These are phyloP conservation scores for Chlorops oryzae DNA, from an alignment of 1,140 invertebrate species.

Conservation along the genomic window DNA sequence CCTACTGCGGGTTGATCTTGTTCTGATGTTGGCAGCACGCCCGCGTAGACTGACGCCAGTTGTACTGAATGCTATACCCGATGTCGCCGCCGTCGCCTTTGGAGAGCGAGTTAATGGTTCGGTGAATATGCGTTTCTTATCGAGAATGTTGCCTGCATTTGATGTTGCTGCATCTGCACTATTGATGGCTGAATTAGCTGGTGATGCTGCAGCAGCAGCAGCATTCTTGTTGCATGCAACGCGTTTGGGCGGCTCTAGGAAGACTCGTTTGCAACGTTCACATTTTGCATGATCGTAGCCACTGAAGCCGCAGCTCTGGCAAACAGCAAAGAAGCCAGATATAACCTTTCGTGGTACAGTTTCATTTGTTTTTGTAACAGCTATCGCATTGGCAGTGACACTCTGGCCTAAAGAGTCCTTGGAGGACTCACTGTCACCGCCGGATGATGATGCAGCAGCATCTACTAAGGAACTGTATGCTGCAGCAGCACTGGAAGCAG, in stretches of 20 bases:
- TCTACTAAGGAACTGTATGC: slow-evolving; percentile 16
- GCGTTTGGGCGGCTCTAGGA: slow-evolving; percentile 55
- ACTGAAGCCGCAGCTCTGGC: slow-evolving; percentile 64
- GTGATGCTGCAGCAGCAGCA: slow-evolving; percentile 25
- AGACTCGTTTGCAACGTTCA: slow-evolving; percentile 56
- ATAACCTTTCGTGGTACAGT: slow-evolving; percentile 56
- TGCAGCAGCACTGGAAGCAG: slow-evolving; percentile 35
- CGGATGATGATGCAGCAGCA: too few relatives aligned
- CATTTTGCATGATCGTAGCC: slow-evolving; percentile 67
- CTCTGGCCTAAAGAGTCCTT: too few relatives aligned
- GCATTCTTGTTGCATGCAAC: slow-evolving; percentile 47
- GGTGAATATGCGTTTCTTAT: too few relatives aligned
- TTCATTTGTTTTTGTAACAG: too few relatives aligned
- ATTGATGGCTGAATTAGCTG: slow-evolving; percentile 44
- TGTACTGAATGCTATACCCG: too few relatives aligned
- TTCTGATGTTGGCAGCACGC: slow-evolving; percentile 22
- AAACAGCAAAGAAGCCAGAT: slow-evolving; percentile 64
- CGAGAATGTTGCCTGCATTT: slow-evolving; percentile 29
- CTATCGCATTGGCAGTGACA: too few relatives aligned
- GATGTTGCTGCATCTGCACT: slow-evolving; percentile 39
- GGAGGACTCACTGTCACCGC: too few relatives aligned
- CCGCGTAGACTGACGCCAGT: slow-evolving; percentile 13
- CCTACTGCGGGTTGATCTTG: slow-evolving; percentile 30
- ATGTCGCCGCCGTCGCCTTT: neutral
- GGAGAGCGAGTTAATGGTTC: too few relatives aligned